Conservation (phyloP, 2,113 vertebrate species). For the Eclectus roratus region DNA sequence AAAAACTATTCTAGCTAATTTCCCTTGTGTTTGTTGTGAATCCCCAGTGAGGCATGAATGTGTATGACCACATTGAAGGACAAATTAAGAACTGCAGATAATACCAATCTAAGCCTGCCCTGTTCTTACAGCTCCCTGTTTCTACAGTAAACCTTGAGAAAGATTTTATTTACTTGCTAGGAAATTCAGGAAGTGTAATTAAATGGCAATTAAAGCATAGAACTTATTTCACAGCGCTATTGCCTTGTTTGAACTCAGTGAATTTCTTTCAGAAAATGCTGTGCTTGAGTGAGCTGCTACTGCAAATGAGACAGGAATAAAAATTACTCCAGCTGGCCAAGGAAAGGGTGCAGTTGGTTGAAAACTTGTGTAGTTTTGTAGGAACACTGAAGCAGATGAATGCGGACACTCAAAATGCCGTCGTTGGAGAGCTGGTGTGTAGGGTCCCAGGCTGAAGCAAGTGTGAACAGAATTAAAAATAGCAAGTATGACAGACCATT, state of each 20-base stretch:
- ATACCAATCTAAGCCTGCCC: background rate
- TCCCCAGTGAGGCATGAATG: background rate
- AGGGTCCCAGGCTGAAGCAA: background rate
- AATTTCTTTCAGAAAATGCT: slow-evolving; percentile 64
- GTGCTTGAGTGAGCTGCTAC: slow-evolving; percentile 62
- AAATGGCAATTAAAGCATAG: slow-evolving; percentile 74
- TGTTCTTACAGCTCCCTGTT: background rate
- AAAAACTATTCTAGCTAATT: background rate
- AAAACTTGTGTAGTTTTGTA: slow-evolving; percentile 26
- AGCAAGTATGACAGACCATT: slow-evolving; percentile 6
- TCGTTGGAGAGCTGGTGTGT: background rate
- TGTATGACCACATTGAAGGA: background rate
- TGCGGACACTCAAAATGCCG: background rate
- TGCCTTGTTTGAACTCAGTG: slow-evolving; percentile 76
- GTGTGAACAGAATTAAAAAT: slow-evolving; percentile 34
- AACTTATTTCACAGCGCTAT: slow-evolving; percentile 65
- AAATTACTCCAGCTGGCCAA: slow-evolving; percentile 51
- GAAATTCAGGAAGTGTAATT: slow-evolving; percentile 71
- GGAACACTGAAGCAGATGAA: slow-evolving; percentile 40
- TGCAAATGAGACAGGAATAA: slow-evolving; percentile 67
- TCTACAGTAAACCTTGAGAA: background rate
- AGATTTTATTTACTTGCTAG: slow-evolving; percentile 47
- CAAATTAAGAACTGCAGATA: slow-evolving; percentile 5
- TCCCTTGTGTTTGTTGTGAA: background rate
- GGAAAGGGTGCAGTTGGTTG: slow-evolving; percentile 28